Percentiles rank a stretch among this genome's conserved stretches.
phyloP scores from a whole-genome alignment of 2,113 vertebrate species.

The Talpa occidentalis region DNA sequence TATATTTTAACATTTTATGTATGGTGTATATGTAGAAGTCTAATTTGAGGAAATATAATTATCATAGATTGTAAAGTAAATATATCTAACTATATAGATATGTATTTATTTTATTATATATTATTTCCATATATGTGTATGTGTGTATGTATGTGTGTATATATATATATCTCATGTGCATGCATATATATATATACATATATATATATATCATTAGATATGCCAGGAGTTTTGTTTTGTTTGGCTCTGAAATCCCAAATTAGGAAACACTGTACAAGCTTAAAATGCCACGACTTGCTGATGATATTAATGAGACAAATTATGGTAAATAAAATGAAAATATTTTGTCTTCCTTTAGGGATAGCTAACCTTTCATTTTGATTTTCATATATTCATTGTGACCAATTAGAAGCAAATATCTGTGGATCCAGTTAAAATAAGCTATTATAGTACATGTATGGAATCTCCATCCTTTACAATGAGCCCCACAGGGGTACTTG shows the following conservation, averaged over 20 bases:
- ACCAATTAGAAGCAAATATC: conserved; percentile 63
- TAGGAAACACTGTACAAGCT: background rate
- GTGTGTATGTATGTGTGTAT: no score
- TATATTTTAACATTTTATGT: background rate
- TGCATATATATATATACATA: no score
- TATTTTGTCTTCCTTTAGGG: conserved; percentile 54
- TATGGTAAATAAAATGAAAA: conserved; percentile 50
- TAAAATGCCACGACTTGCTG: conserved; percentile 16
- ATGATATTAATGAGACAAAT: conserved; percentile 57
- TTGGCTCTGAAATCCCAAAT: conserved; percentile 35
- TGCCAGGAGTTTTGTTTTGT: background rate
- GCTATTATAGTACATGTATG: background rate
- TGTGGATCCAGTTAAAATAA: conserved; percentile 58
- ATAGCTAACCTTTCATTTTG: conserved; percentile 63
- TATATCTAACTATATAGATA: no score
- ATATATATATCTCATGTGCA: no score
- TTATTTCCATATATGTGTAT: no score
- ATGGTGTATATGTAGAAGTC: background rate
- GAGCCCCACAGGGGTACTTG: background rate
- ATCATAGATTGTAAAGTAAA: no score
- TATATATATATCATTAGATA: background rate
- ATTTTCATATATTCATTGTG: conserved; percentile 55
- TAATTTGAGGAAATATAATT: conserved; percentile 1
- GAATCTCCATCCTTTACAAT: background rate
- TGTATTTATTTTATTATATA: no score